Evolutionary conservation across 2,797 vertebrate genomes (phyloP).

Genomic region (Sebastes ruberrimus): DNA sequence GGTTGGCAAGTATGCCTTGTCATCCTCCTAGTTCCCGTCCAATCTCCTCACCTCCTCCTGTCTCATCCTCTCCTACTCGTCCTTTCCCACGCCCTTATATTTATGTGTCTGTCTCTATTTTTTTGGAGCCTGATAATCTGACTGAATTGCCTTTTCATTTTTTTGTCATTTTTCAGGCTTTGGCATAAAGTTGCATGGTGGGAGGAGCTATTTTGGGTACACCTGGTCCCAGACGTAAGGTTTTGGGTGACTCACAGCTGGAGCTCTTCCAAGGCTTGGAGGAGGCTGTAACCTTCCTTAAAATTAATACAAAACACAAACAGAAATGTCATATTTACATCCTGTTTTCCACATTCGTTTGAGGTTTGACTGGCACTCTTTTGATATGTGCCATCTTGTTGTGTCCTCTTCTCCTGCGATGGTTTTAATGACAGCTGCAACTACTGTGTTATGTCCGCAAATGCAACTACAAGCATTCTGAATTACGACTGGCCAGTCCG

Average conservation of each 20-base stretch:
- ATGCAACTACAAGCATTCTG: not conserved
- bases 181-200: not conserved
- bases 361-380: not conserved
- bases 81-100: not conserved
- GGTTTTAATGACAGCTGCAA: not conserved
- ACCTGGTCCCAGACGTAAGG: not conserved
- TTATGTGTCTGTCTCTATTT: not conserved
- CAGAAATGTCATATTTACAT: not conserved
- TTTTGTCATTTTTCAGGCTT: not conserved
- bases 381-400: not conserved
- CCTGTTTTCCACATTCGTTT: not conserved
- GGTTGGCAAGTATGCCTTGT: not conserved
- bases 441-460: not conserved
- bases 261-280: not conserved
- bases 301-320: not conserved
- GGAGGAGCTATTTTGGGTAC: not conserved
- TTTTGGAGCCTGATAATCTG: not conserved
- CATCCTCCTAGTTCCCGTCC: slow-evolving; percentile 3
- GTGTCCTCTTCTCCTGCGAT: not conserved
- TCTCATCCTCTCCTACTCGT: not conserved
- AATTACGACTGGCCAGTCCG: accelerated
- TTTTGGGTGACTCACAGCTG: not conserved
- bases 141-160: not conserved
- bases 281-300: not conserved
- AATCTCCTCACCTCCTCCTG: slow-evolving; percentile 3